Evolutionary conservation across 2,797 vertebrate genomes (phyloP), one percentile per base, ranked within the genome.

Genomic region (Knipowitschia caucasica): DNA sequence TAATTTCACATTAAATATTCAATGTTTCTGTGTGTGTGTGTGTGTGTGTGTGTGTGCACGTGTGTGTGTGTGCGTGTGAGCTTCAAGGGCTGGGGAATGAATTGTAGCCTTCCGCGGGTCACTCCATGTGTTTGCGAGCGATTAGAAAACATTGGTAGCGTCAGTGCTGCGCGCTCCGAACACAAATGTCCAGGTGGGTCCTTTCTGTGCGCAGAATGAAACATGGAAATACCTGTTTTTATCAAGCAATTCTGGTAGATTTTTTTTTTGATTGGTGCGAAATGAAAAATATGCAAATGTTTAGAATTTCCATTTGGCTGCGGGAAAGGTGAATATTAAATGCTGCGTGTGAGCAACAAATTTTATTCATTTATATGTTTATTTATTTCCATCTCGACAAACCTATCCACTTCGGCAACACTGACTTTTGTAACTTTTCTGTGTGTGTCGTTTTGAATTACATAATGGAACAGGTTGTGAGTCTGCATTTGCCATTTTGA

Each of bases 1-100:
- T 72, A 75, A 81, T 74, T 73, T 68, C n/a, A 54, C 59, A 76
- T 78, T 67, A 64, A 78, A 79, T 82, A 77, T 79, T 80, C 50
- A 71, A 42, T 20, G 42, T 59, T 46, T 70, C 64, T 57, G 12
- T 25, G 11, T 24, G 21, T 7, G 27, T 5, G 27, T 30, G 27
- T 4, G 20, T 49, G 31, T 43, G n/a, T n/a, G n/a, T n/a, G n/a
- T n/a, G n/a, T n/a, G n/a, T n/a, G n/a, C n/a, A n/a, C n/a, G n/a
- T n/a, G n/a, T 20, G 42, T 59, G 43, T 70, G 64, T 57, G 12
- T 25, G 11, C n/a, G 21, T 7, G 43, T 21, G 47, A 57, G 11
- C 35, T 7, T 31, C 7, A 20, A 36, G 49, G 43, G 18, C 14
- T 43, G 40, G 50, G 42, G 60, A 62, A 67, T 35, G 17, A 74